These are phyloP conservation scores for Chionodraco myersi DNA, from an alignment of 2,113 vertebrate species.

Conservation along the genomic window DNA sequence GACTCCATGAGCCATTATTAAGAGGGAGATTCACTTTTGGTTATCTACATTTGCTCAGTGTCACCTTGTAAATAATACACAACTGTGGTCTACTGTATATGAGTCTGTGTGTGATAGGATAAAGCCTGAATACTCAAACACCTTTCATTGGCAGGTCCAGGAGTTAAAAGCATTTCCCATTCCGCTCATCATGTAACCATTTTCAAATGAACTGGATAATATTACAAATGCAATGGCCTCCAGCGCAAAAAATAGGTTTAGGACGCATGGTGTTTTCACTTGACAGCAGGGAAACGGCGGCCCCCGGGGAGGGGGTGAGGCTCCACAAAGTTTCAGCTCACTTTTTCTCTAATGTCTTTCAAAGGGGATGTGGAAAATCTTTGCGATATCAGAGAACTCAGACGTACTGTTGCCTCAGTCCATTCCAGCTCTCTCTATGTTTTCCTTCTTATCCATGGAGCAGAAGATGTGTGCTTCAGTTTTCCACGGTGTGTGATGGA, in stretches of 20 bases:
- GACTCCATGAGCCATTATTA: background rate
- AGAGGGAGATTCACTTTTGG: slow-evolving; percentile 11
- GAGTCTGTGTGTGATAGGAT: background rate
- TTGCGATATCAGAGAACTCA: slow-evolving; percentile 1
- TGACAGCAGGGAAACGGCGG: slow-evolving; percentile 11
- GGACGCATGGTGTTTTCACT: background rate
- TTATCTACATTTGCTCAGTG: background rate
- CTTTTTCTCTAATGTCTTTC: slow-evolving; percentile 3
- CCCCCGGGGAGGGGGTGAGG: background rate
- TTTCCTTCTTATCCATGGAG: background rate
- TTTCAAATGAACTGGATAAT: slow-evolving; percentile 15
- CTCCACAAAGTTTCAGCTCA: slow-evolving; percentile 29
- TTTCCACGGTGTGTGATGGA: slow-evolving; percentile 23
- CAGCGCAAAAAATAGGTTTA: slow-evolving; percentile 16
- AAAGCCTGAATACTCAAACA: background rate
- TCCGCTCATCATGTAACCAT: slow-evolving; percentile 8
- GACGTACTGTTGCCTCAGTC: slow-evolving; percentile 20
- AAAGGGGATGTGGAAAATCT: too few species aligned
- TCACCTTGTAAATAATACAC: slow-evolving; percentile 6
- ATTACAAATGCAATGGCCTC: background rate
- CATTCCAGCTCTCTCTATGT: slow-evolving; percentile 29
- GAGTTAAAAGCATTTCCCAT: background rate
- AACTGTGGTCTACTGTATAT: background rate
- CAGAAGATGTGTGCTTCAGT: background rate
- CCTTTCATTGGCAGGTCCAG: background rate